Percentiles rank a stretch among this genome's conserved stretches.
Evolutionary conservation across 2,888 invertebrate genomes (phyloP).

Genomic region (Atrina japonica): DNA sequence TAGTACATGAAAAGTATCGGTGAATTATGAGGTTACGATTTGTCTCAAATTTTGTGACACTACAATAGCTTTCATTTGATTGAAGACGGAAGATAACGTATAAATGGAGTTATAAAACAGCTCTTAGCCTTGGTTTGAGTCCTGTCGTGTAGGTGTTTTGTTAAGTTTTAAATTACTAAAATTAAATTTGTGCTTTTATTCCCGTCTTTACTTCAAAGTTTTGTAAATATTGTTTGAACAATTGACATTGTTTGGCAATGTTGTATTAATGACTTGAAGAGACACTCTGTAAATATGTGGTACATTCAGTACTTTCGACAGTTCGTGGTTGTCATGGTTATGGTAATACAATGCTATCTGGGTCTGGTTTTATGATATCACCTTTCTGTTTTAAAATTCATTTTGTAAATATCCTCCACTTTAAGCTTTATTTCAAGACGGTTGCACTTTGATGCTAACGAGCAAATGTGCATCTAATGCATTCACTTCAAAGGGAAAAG

Average conservation of each 20-base stretch:
- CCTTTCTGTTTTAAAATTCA: constrained; percentile 21
- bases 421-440: no score
- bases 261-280: constrained; percentile 1
- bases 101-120: no score
- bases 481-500: no score
- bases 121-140: no score
- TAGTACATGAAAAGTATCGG: no score
- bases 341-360: constrained; percentile 10
- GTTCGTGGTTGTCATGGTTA: constrained; percentile 15
- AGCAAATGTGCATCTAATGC: no score
- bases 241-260: constrained; percentile 31
- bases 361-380: constrained; percentile 19
- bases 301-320: constrained; percentile 6
- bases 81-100: no score
- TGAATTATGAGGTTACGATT: no score
- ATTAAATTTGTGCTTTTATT: constrained; percentile 28
- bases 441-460: no score
- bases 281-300: constrained; percentile 1
- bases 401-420: constrained; percentile 14
- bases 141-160: no score
- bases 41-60: no score
- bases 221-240: constrained; percentile 29
- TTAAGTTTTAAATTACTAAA: constrained; percentile 15
- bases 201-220: constrained; percentile 3
- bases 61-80: no score